Conservation (phyloP, 2,888 invertebrate species). For the Branchipolynoe longqiensis region DNA sequence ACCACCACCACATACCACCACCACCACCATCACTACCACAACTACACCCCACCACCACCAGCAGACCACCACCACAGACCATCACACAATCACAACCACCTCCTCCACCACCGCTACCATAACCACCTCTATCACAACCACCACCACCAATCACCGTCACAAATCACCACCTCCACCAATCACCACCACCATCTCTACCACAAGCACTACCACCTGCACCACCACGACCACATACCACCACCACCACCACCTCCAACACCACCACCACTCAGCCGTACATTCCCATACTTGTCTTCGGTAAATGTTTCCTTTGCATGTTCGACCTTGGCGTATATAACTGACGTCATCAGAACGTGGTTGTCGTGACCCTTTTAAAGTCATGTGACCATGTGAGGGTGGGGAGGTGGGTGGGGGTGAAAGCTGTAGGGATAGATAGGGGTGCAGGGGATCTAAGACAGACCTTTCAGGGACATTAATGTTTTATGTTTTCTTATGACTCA, state of each 20-base stretch:
- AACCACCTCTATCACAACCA: too few relatives aligned
- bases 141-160: too few relatives aligned
- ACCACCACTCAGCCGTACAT: too few relatives aligned
- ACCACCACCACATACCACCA: too few relatives aligned
- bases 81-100: too few relatives aligned
- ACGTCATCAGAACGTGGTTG: conserved; percentile 48
- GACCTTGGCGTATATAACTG: conserved; percentile 8
- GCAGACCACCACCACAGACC: too few relatives aligned
- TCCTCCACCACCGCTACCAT: too few relatives aligned
- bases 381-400: conserved; percentile 24
- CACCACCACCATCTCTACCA: neutral
- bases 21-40: too few relatives aligned
- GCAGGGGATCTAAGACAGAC: conserved; percentile 26
- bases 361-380: conserved; percentile 55
- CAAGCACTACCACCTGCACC: too few relatives aligned
- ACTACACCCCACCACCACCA: too few relatives aligned
- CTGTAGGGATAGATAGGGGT: neutral
- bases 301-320: conserved; percentile 43
- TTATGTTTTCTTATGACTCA: conserved; percentile 57
- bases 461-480: conserved; percentile 54
- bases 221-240: neutral
- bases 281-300: neutral
- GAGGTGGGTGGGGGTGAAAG: neutral
- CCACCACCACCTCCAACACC: too few relatives aligned
- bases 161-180: neutral